Base-by-base conservation (phyloP, 2,113 vertebrate genomes). In the Ovibos moschatus region DNA sequence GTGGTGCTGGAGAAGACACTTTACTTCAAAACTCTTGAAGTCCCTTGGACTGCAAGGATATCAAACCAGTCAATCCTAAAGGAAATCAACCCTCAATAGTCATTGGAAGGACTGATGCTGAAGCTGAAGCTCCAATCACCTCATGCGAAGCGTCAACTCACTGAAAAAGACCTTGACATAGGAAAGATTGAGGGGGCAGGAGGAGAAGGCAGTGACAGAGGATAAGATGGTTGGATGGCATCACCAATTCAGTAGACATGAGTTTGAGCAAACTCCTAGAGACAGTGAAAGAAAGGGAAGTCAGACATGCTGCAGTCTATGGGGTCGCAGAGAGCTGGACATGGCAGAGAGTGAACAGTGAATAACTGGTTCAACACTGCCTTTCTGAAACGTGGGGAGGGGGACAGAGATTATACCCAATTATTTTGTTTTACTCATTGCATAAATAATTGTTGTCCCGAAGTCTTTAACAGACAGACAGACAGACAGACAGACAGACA, bases 291-390 rank as follows among this genome's bases (percentile, higher is more conserved):
- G n/a, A 40, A 1, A 71, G n/a, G 67, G 0, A 71, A 40, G 67
- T 23, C 5, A 19, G 62, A 19, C 19, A 0, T 23, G 67, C 67
- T 71, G n/a, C 19, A 40, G 64, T 40, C 67, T n/a, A 23, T 40
- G n/a, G n/a, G 67, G 19, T 40, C 0, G 0, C n/a, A 1, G 67
- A 71, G n/a, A 71, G 19, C 5, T 71, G n/a, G n/a, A 11, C 64
- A 0, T 2, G 64, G 5, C 19, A 12, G 67, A 71, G 8, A 40
- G n/a, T 6, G 67, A 11, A 1, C n/a, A 36, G 1, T 23, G n/a
- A 23, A 6, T 5, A 71, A 23, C 7, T 13, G n/a, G 1, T 17
- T 58, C 14, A 5, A 27, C n/a, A 19, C 1, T 62, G 10, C 13
- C 7, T 45, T 67, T 57, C 40, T 14, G 50, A 33, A 71, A 71